These are phyloP conservation scores for Olivierus martensii DNA, from an alignment of 1,140 invertebrate genomes.

Conservation along the genomic window DNA sequence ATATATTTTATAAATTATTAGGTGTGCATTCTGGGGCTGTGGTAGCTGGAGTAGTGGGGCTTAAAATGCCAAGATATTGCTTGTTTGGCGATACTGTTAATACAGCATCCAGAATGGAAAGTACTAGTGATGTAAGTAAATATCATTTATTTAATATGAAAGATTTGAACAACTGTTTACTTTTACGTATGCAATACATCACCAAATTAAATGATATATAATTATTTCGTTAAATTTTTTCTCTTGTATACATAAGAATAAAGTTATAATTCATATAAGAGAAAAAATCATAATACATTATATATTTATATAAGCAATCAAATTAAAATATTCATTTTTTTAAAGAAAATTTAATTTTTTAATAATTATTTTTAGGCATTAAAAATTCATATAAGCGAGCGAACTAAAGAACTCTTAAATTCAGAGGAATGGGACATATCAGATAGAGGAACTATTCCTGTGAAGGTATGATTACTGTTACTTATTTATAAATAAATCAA, in stretches of 20 bases:
- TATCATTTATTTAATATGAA: neutral
- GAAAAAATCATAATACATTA: too few relatives aligned
- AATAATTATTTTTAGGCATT: constrained; percentile 41
- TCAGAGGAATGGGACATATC: constrained; percentile 56
- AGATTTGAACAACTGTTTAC: neutral
- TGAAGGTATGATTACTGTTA: constrained; percentile 42
- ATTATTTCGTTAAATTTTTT: neutral
- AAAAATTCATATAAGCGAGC: constrained; percentile 88
- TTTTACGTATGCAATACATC: neutral
- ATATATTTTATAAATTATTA: too few relatives aligned
- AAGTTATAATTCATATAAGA: too few relatives aligned
- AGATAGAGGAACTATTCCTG: constrained; percentile 43
- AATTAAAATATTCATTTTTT: too few relatives aligned
- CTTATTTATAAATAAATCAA: too few relatives aligned
- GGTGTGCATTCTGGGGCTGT: constrained; percentile 55
- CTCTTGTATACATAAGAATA: neutral
- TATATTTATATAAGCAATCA: too few relatives aligned
- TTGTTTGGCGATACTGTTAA: constrained; percentile 62
- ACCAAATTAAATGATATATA: neutral
- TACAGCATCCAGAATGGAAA: constrained; percentile 21
- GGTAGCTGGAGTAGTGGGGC: constrained; percentile 78
- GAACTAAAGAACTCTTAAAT: constrained; percentile 55
- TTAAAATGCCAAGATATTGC: too few relatives aligned
- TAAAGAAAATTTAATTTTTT: too few relatives aligned
- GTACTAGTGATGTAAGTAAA: constrained; percentile 20